Conservation (phyloP, 2,888 invertebrate genomes). For the Tupiocoris notatus region DNA sequence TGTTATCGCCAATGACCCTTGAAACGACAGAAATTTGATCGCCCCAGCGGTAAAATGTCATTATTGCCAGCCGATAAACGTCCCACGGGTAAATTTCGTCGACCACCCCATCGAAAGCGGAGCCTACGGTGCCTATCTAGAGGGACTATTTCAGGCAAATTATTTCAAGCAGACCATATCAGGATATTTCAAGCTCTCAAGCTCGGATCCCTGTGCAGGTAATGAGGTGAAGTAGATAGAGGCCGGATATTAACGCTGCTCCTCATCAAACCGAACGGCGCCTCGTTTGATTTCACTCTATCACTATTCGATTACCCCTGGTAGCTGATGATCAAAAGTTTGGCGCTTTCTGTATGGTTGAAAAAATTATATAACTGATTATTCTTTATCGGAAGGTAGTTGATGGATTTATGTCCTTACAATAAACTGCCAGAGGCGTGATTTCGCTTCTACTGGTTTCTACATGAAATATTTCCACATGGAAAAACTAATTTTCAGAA, state of each 20-base stretch:
- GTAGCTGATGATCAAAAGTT: too few relatives aligned
- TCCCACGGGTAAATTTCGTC: not conserved
- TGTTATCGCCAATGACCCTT: too few relatives aligned
- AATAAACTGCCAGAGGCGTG: too few relatives aligned
- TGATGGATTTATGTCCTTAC: too few relatives aligned
- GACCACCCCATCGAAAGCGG: too few relatives aligned
- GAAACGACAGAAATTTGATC: not conserved
- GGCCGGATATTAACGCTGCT: not conserved
- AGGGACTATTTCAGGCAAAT: not conserved
- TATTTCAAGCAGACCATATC: not conserved
- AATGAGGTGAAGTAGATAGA: not conserved
- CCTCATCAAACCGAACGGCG: not conserved
- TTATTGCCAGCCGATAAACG: not conserved
- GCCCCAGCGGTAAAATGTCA: not conserved
- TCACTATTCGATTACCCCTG: not conserved
- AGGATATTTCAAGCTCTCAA: not conserved
- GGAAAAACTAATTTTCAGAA: too few relatives aligned
- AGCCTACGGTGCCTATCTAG: not conserved
- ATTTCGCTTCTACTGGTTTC: too few relatives aligned
- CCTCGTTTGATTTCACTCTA: not conserved
- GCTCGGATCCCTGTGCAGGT: too few relatives aligned
- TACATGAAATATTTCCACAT: too few relatives aligned
- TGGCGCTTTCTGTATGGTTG: too few relatives aligned
- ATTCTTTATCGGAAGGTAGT: too few relatives aligned
- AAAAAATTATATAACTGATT: too few relatives aligned